Evolutionary conservation across 2,888 invertebrate genomes (phyloP).

Genomic region (Drosophila heteroneura): DNA sequence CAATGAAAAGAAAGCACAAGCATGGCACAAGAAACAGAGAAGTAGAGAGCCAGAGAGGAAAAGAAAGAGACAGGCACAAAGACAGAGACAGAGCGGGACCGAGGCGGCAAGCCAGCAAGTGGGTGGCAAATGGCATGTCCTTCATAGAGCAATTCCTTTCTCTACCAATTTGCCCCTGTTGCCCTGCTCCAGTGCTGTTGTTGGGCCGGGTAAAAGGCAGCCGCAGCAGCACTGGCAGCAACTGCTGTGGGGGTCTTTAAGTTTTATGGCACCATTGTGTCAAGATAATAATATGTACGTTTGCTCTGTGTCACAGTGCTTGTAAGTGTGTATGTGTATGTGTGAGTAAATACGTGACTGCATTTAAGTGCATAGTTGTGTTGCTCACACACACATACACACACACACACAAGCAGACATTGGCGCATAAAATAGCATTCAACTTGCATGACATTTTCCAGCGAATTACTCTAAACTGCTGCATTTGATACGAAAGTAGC

Average conservation of each 20-base stretch:
- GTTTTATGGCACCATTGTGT: slow-evolving; percentile 82
- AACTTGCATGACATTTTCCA: slow-evolving; percentile 74
- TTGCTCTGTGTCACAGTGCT: slow-evolving; percentile 22
- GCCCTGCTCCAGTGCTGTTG: slow-evolving; percentile 26
- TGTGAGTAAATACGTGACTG: slow-evolving; percentile 71
- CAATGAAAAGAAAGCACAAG: slow-evolving; percentile 60
- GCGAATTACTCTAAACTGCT: slow-evolving; percentile 80
- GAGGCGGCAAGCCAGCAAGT: slow-evolving; percentile 6
- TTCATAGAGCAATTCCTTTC: slow-evolving; percentile 42
- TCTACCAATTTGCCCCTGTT: slow-evolving; percentile 14
- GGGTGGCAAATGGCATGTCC: slow-evolving; percentile 68
- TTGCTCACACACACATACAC: slow-evolving; percentile 47
- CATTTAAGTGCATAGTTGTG: slow-evolving; percentile 82
- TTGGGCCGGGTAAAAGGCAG: slow-evolving; percentile 7
- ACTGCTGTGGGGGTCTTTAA: slow-evolving; percentile 79
- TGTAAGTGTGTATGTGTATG: slow-evolving; percentile 25
- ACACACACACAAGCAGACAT: slow-evolving; percentile 20
- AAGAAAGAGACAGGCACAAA: slow-evolving; percentile 15
- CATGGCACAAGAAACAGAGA: slow-evolving; percentile 8
- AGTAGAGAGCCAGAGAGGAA: slow-evolving; percentile 5
- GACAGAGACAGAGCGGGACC: slow-evolving; percentile 1
- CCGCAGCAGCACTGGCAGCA: slow-evolving; percentile 32
- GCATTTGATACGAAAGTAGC: slow-evolving; percentile 66
- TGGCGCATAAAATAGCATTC: slow-evolving; percentile 73
- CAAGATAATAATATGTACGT: slow-evolving; percentile 82